phyloP scores from a whole-genome alignment of 2,797 vertebrate genomes.

The Sebastiscus tertius region DNA sequence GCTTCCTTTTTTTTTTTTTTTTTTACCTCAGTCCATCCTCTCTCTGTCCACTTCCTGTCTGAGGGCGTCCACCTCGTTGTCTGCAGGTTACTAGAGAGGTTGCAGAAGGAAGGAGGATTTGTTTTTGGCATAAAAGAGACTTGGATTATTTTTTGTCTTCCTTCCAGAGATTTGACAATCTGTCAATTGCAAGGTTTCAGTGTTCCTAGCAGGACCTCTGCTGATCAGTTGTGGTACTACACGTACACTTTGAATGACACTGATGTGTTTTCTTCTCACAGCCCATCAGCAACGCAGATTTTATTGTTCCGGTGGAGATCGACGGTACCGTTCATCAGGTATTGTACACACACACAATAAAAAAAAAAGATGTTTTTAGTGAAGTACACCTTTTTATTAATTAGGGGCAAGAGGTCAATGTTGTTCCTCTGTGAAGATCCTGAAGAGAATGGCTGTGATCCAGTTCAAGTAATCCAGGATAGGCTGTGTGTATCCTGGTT shows the following conservation, averaged over 20 bases:
- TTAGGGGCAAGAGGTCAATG: not conserved
- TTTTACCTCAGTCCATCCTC: not conserved
- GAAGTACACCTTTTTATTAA: not conserved
- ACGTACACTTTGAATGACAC: not conserved
- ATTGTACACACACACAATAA: conserved; percentile 11
- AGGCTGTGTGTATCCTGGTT: conserved; percentile 93
- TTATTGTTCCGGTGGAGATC: conserved; percentile 98
- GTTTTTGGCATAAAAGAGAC: conserved; percentile 26
- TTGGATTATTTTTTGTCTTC: conserved; percentile 4
- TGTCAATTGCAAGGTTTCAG: not conserved
- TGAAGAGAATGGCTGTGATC: conserved; percentile 81
- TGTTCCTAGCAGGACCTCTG: conserved; percentile 55
- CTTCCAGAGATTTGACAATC: not conserved
- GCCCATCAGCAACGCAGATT: conserved; percentile 98
- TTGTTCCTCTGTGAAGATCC: conserved; percentile 14
- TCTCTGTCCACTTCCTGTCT: not conserved
- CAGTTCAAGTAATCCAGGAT: conserved; percentile 99
- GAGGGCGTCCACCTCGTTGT: not conserved
- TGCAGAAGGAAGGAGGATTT: conserved; percentile 10
- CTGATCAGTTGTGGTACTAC: conserved; percentile 48
- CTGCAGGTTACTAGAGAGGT: conserved; percentile 9
- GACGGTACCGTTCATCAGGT: conserved; percentile 99
- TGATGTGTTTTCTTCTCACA: conserved; percentile 68
- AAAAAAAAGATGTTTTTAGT: not conserved
- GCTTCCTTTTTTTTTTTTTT: not conserved